Conservation (phyloP, 2,888 invertebrate species). For the Arenicola marina region DNA sequence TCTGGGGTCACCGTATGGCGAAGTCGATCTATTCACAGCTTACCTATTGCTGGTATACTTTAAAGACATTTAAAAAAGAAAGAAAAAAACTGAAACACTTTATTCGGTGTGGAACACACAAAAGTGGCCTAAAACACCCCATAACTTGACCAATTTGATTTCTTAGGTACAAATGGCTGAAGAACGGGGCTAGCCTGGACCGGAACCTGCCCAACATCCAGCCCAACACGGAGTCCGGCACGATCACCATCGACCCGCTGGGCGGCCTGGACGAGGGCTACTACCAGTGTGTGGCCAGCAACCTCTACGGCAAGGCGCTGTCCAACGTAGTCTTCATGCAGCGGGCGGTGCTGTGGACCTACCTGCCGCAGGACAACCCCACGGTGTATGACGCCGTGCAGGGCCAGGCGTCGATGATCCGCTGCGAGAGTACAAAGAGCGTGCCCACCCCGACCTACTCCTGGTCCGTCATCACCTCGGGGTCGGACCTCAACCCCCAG, state of each 20-base stretch:
- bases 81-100: too few species aligned
- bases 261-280: background rate
- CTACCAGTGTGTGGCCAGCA: background rate
- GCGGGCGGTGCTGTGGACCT: background rate
- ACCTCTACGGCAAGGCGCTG: background rate
- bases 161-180: background rate
- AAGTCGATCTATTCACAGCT: too few species aligned
- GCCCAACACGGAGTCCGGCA: background rate
- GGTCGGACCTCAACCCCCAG: too few species aligned
- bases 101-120: too few species aligned
- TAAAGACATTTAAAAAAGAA: too few species aligned
- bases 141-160: too few species aligned
- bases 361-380: background rate
- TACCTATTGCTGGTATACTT: too few species aligned
- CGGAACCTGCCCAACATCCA: background rate
- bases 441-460: background rate
- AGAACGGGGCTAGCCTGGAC: background rate
- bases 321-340: background rate
- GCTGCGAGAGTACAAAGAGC: background rate
- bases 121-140: too few species aligned
- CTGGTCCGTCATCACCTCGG: background rate
- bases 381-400: background rate
- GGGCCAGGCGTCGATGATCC: background rate
- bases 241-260: background rate
- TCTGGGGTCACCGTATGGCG: too few species aligned